These are phyloP conservation scores for Trachemys scripta DNA, from an alignment of 2,113 vertebrate species.

Conservation along the genomic window DNA sequence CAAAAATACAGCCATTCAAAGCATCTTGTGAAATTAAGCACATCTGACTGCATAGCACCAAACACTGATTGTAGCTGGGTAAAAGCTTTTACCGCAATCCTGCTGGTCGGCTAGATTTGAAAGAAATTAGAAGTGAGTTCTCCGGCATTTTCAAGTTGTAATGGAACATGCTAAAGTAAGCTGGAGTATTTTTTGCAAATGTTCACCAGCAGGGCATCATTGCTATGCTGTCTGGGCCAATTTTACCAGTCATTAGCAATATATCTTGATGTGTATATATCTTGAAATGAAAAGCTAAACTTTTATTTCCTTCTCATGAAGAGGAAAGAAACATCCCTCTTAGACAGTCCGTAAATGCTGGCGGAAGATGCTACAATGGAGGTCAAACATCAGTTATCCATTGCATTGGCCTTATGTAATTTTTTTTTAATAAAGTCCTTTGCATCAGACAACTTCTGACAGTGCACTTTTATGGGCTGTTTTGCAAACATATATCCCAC, in stretches of 20 bases:
- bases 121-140: not conserved
- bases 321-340: not conserved
- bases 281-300: not conserved
- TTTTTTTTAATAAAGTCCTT: not conserved
- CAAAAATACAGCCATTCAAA: constrained; percentile 8
- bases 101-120: not conserved
- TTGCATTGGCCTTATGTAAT: not conserved
- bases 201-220: not conserved
- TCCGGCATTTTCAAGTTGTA: not conserved
- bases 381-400: not conserved
- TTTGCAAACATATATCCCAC: not conserved
- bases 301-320: not conserved
- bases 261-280: not conserved
- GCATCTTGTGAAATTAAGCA: not conserved
- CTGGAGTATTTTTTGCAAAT: not conserved
- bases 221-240: not conserved
- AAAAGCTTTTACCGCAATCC: not conserved
- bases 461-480: not conserved
- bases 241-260: constrained; percentile 10
- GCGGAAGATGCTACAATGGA: not conserved
- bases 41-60: not conserved
- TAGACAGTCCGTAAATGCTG: not conserved
- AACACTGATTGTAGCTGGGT: not conserved
- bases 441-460: not conserved
- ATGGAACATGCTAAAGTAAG: not conserved